These are phyloP conservation scores for Gobio gobio DNA, from an alignment of 2,113 vertebrate genomes.

Conservation along the genomic window DNA sequence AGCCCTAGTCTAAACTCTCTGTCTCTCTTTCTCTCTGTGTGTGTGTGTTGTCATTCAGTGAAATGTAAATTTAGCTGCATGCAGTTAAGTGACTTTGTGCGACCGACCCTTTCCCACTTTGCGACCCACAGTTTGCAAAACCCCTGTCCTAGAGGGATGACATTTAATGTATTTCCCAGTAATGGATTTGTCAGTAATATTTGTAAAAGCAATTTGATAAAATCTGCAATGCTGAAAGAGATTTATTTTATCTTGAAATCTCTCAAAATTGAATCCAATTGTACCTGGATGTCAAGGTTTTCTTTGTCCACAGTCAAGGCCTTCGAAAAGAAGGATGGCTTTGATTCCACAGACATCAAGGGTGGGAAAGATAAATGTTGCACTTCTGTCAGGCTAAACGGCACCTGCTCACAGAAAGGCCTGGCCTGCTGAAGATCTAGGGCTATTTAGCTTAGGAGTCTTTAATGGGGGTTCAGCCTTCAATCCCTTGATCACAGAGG, in stretches of 20 bases:
- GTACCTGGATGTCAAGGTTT: conserved; percentile 8
- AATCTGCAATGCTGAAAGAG: neutral
- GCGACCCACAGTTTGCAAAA: no score
- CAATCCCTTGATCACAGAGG: conserved; percentile 59
- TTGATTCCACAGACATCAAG: conserved; percentile 37
- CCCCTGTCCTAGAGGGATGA: neutral
- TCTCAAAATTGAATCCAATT: neutral
- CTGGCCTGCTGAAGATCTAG: conserved; percentile 58
- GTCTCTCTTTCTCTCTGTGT: no score
- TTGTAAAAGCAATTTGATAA: conserved; percentile 1
- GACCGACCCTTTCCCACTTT: no score
- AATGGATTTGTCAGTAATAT: neutral
- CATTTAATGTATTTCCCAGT: neutral
- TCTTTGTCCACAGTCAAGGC: neutral
- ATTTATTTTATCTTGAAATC: neutral
- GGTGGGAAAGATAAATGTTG: conserved; percentile 27
- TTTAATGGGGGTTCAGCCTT: conserved; percentile 59
- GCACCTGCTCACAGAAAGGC: conserved; percentile 46
- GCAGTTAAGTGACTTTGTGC: no score
- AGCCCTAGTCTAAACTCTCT: no score
- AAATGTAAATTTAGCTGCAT: no score
- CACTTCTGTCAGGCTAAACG: conserved; percentile 47
- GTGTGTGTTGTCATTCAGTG: no score
- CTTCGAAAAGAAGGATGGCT: conserved; percentile 10
- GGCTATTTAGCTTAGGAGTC: conserved; percentile 55